Evolutionary conservation across 1,140 invertebrate genomes (phyloP).

Genomic region (Carposina sasakii): DNA sequence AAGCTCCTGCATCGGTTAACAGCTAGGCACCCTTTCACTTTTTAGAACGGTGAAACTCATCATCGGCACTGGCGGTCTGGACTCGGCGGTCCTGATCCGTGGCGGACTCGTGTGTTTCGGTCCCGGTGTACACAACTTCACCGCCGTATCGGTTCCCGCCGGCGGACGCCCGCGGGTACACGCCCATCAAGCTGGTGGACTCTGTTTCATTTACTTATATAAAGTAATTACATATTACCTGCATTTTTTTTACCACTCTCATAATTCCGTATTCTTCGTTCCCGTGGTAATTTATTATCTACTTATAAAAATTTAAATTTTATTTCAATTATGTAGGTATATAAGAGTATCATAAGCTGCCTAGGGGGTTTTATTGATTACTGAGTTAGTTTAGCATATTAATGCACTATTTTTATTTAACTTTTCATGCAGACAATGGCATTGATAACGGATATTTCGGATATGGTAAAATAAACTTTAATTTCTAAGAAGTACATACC

Average conservation of each 20-base stretch:
- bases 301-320: neutral
- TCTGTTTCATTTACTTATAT: slow-evolving; percentile 44
- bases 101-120: slow-evolving; percentile 76
- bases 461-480: no score
- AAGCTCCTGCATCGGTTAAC: no score
- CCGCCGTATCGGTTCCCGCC: slow-evolving; percentile 86
- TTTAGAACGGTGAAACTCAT: slow-evolving; percentile 62
- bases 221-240: neutral
- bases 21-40: no score
- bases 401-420: slow-evolving; percentile 11
- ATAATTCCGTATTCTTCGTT: neutral
- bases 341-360: no score
- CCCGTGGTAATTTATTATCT: neutral
- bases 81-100: slow-evolving; percentile 75
- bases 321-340: no score
- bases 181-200: slow-evolving; percentile 77
- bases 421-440: slow-evolving; percentile 58
- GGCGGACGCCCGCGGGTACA: slow-evolving; percentile 86
- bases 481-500: no score
- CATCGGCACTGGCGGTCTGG: slow-evolving; percentile 58
- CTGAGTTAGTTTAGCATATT: no score
- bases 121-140: slow-evolving; percentile 77
- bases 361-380: no score
- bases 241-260: neutral
- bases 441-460: slow-evolving; percentile 44